A percentile compares a stretch with the other conserved stretches of the same genome.
These are phyloP conservation scores for Gortyna flavago DNA, from an alignment of 2,888 invertebrate species.

Conservation along the genomic window DNA sequence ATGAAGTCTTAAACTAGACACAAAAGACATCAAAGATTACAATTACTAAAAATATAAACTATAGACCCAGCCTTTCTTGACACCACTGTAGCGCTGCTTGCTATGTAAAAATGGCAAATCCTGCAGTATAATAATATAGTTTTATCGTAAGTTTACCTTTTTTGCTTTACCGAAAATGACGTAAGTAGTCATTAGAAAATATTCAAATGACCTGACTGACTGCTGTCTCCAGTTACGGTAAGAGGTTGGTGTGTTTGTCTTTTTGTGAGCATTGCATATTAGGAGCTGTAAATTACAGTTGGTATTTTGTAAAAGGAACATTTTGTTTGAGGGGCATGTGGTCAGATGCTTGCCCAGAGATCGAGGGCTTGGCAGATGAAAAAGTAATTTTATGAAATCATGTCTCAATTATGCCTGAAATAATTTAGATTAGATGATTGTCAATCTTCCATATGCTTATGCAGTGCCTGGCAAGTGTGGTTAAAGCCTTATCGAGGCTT, in stretches of 20 bases:
- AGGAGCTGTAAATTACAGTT: slow-evolving; percentile 6
- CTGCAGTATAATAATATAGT: neutral
- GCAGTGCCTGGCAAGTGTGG: no score
- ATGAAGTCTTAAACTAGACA: neutral
- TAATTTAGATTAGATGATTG: neutral
- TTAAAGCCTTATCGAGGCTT: no score
- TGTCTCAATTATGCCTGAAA: neutral
- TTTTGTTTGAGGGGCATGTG: neutral
- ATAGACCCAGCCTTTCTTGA: neutral
- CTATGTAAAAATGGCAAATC: neutral
- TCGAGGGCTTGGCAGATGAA: no score
- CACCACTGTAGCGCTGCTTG: neutral
- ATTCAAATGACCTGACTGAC: slow-evolving; percentile 23
- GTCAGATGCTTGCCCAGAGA: no score
- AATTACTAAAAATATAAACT: neutral
- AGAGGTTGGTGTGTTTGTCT: neutral
- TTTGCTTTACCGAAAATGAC: slow-evolving; percentile 8
- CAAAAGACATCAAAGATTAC: slow-evolving; percentile 6
- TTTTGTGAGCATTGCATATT: neutral
- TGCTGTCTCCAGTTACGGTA: slow-evolving; percentile 1
- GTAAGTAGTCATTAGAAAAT: slow-evolving; percentile 48
- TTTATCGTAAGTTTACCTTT: neutral
- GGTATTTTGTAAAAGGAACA: slow-evolving; percentile 26
- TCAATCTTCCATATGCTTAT: no score
- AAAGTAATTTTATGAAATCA: no score